Percentiles rank a stretch among this genome's conserved stretches.
These are phyloP conservation scores for Drosophila mojavensis DNA, from an alignment of 1,140 invertebrate species.

Conservation along the genomic window DNA sequence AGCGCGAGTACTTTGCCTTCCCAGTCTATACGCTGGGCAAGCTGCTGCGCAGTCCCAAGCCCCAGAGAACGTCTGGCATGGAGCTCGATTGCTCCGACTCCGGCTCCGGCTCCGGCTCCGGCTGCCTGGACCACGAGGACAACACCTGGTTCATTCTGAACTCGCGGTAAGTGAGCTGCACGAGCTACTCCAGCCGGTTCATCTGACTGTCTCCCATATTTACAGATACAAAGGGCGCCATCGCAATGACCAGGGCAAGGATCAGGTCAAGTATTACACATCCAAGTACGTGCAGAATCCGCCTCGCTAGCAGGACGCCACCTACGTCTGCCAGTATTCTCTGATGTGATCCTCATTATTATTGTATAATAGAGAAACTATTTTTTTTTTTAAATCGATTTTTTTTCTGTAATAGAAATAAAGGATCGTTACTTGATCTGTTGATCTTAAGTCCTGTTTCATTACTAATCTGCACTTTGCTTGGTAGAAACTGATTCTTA, in stretches of 20 bases:
- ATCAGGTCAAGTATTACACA: conserved; percentile 57
- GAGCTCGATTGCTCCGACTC: conserved; percentile 5
- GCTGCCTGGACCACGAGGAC: conserved; percentile 21
- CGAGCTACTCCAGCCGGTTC: background rate
- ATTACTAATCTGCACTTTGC: background rate
- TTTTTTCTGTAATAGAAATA: background rate
- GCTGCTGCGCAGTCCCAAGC: conserved; percentile 48
- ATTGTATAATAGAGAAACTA: no score
- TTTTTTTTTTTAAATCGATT: background rate
- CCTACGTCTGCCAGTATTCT: background rate
- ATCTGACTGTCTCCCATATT: no score
- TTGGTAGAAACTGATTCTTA: no score
- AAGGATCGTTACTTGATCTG: background rate
- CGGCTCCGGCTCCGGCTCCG: background rate
- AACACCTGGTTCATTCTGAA: conserved; percentile 78
- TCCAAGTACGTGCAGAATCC: conserved; percentile 58
- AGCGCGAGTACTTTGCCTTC: conserved; percentile 69
- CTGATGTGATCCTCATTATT: background rate
- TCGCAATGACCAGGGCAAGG: conserved; percentile 19
- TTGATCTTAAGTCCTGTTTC: background rate
- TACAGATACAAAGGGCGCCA: conserved; percentile 65
- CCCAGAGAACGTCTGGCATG: background rate
- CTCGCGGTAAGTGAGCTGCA: conserved; percentile 59
- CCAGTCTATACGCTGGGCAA: conserved; percentile 72
- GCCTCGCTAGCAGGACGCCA: background rate